Base-by-base conservation (phyloP, 2,888 invertebrate genomes). In the Acanthosepion pharaonis region DNA sequence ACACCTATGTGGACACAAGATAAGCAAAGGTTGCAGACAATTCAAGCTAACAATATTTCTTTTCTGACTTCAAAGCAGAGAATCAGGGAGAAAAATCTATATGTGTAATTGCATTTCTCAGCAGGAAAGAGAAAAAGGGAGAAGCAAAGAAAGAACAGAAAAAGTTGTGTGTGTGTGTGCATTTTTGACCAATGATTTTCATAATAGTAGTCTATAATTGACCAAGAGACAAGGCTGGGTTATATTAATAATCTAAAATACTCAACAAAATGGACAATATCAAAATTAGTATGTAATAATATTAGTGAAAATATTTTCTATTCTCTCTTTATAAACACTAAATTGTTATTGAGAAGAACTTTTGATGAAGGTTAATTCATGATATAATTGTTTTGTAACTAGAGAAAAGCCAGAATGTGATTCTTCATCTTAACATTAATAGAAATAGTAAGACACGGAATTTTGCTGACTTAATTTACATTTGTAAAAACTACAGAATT, bases 21-120 rank as follows among this genome's bases (percentile, higher is more conserved):
- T 78, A 78, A 78, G n/a, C 78, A 33, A 78, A 78, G 78, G 78
- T 78, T 78, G 78, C 78, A 78, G 78, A 78, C 78, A 78, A 78
- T 78, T 78, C 78, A 33, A 78, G n/a, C 78, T 78, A 78, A 78
- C n/a, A 78, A 78, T n/a, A 78, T 78, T 78, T 78, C 33, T 78
- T 78, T 78, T 33, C n/a, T 78, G 78, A 78, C 78, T 78, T 78
- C 78, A 78, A 78, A 78, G 78, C 78, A 33, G 78, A 78, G 78
- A 78, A 78, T 78, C 78, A 78, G 78, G 78, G 78, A 78, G 78
- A 78, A 33, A 28, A 78, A 78, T 78, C 78, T 78, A 78, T n/a
- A 78, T n/a, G 78, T 78, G 78, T 78, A 33, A 78, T 78, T 78
- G 78, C 78, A n/a, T 78, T 78, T 78, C 78, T 78, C 78, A 78